phyloP scores from a whole-genome alignment of 1,140 invertebrate genomes.

The Eurosta solidaginis region DNA sequence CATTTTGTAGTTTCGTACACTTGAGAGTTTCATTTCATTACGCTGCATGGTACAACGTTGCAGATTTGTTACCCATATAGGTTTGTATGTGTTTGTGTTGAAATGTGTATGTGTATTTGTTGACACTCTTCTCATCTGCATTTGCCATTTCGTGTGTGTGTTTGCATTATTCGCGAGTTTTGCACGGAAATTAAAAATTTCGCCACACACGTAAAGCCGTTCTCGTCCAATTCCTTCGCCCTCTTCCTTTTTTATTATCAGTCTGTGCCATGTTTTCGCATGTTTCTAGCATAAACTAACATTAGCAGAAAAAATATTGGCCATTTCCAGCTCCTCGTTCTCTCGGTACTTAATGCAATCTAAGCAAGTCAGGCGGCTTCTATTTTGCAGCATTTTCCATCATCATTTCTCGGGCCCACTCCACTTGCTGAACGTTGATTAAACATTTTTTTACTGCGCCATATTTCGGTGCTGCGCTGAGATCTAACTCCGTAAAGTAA shows the following conservation, averaged over 20 bases:
- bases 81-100: background rate
- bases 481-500: slow-evolving; percentile 33
- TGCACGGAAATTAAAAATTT: slow-evolving; percentile 54
- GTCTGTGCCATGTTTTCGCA: background rate
- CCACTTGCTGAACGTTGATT: background rate
- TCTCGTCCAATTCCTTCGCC: slow-evolving; percentile 31
- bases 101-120: background rate
- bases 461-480: slow-evolving; percentile 7
- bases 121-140: background rate
- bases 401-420: slow-evolving; percentile 47
- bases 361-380: slow-evolving; percentile 45
- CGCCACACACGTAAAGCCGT: slow-evolving; percentile 36
- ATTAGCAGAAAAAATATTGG: slow-evolving; percentile 30
- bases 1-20: slow-evolving; percentile 27
- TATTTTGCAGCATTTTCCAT: slow-evolving; percentile 38
- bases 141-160: background rate
- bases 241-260: background rate
- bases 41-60: background rate
- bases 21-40: slow-evolving; percentile 33
- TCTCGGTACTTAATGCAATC: slow-evolving; percentile 54
- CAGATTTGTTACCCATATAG: background rate
- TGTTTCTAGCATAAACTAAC: slow-evolving; percentile 26
- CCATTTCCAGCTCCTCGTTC: slow-evolving; percentile 26
- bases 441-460: background rate
- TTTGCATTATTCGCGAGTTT: slow-evolving; percentile 35